phyloP scores from a whole-genome alignment of 2,113 vertebrate genomes.

The Athene noctua region DNA sequence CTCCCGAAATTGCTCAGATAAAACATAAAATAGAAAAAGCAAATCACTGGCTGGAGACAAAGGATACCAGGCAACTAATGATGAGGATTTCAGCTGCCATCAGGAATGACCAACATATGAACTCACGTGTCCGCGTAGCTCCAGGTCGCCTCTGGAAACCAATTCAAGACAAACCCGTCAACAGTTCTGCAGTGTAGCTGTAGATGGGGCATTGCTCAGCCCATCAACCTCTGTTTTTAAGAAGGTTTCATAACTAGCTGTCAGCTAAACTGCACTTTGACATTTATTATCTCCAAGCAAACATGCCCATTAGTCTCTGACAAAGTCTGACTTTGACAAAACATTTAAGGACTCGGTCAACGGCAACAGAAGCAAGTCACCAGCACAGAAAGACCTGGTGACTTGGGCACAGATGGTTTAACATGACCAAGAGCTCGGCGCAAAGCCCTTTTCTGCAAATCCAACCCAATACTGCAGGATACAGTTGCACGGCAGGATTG shows the following conservation, averaged over 20 bases:
- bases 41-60: background rate
- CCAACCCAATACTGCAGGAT: background rate
- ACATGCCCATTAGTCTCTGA: background rate
- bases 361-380: background rate
- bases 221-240: background rate
- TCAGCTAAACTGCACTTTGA: background rate
- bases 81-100: background rate
- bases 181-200: background rate
- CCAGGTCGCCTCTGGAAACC: background rate
- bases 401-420: background rate
- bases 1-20: background rate
- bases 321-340: background rate
- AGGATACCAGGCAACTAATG: rapidly evolving
- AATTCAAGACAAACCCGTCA: background rate
- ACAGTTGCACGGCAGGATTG: no score
- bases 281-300: background rate
- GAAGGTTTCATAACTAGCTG: background rate
- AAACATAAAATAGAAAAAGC: background rate
- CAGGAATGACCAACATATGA: background rate
- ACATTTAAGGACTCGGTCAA: background rate
- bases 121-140: background rate
- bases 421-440: background rate
- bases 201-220: background rate
- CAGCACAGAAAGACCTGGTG: background rate
- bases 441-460: background rate